Evolutionary conservation across 2,797 vertebrate genomes (phyloP).

Genomic region (Lacerta bilineata): DNA sequence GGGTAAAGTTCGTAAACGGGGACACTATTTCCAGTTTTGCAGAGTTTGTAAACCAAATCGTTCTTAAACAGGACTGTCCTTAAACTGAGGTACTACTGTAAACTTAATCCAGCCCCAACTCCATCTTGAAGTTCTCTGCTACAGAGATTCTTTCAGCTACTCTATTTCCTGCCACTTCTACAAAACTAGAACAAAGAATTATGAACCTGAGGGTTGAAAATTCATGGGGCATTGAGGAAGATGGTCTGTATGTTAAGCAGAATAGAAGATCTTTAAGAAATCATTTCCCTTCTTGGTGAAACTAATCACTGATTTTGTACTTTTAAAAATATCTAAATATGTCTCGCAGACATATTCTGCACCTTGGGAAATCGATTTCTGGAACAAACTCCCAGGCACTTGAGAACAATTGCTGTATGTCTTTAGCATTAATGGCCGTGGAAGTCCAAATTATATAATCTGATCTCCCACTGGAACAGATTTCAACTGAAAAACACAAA

Average conservation of each 20-base stretch:
- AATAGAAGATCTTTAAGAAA: not conserved
- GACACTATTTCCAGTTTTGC: no score
- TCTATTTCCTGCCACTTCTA: not conserved
- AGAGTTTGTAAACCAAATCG: no score
- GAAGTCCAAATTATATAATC: not conserved
- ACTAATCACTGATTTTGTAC: not conserved
- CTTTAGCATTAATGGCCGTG: not conserved
- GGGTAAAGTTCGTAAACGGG: no score
- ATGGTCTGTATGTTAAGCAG: not conserved
- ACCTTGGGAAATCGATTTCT: constrained; percentile 5
- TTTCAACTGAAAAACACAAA: not conserved
- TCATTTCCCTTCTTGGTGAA: not conserved
- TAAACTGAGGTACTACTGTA: no score
- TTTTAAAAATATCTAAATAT: not conserved
- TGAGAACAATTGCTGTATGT: not conserved
- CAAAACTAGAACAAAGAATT: not conserved
- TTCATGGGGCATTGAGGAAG: not conserved
- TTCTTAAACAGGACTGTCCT: no score
- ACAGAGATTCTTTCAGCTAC: not conserved
- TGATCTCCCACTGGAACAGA: not conserved
- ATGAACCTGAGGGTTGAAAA: not conserved
- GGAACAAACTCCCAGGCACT: not conserved
- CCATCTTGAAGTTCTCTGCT: not conserved
- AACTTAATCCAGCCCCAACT: not conserved
- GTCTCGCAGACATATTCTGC: not conserved